Percentiles rank a stretch among this genome's conserved stretches.
phyloP scores from a whole-genome alignment of 2,797 vertebrate genomes.

The Acanthurus lineatus region DNA sequence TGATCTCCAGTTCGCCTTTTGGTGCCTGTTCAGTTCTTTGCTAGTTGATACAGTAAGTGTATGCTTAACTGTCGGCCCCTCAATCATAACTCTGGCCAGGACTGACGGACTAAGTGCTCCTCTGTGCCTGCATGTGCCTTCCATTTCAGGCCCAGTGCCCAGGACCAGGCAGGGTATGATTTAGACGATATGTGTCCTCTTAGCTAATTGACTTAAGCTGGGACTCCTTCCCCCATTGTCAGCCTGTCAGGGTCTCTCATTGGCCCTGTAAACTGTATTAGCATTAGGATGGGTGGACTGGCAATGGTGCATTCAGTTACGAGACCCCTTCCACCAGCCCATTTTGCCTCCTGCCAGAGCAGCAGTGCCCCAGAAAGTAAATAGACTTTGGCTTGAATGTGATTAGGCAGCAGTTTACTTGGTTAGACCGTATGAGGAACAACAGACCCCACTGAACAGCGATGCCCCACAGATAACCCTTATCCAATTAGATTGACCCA shows the following conservation, averaged over 20 bases:
- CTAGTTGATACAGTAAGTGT: constrained; percentile 25
- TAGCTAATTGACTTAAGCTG: constrained; percentile 85
- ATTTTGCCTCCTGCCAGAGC: constrained; percentile 73
- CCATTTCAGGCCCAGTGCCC: constrained; percentile 52
- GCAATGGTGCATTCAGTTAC: constrained; percentile 65
- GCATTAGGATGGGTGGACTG: constrained; percentile 71
- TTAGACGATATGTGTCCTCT: constrained; percentile 84
- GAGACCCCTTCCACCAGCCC: constrained; percentile 61
- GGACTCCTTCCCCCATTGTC: constrained; percentile 76
- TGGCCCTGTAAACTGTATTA: constrained; percentile 80
- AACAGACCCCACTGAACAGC: constrained; percentile 79
- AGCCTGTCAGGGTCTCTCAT: constrained; percentile 73
- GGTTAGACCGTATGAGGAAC: constrained; percentile 83
- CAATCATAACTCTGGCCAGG: constrained; percentile 50
- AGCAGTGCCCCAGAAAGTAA: constrained; percentile 80
- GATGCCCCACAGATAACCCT: constrained; percentile 84
- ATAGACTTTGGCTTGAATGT: constrained; percentile 82
- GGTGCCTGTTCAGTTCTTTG: constrained; percentile 5
- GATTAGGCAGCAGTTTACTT: constrained; percentile 85
- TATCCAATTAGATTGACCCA: constrained; percentile 81
- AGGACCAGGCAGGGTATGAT: constrained; percentile 68
- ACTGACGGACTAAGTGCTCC: constrained; percentile 57
- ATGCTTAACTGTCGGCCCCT: constrained; percentile 40
- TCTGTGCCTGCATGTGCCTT: constrained; percentile 37
- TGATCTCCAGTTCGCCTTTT: constrained; percentile 11